Evolutionary conservation across 1,140 invertebrate species (phyloP).

Genomic region (Drosophila fuyamai): DNA sequence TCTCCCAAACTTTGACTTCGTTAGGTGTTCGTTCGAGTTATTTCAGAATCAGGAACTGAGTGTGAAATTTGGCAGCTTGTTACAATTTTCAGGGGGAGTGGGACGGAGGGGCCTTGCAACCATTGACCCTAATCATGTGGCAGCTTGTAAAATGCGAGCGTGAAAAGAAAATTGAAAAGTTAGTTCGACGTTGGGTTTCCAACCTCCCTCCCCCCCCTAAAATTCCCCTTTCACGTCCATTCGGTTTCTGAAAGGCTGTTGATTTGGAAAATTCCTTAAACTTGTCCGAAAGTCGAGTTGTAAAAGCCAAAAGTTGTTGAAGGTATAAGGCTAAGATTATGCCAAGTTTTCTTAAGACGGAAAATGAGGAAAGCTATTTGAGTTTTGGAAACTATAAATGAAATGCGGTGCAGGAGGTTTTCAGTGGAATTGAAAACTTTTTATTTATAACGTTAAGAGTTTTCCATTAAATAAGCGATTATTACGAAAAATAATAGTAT

Average conservation of each 20-base stretch:
- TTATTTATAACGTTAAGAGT: background rate
- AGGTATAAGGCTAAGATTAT: slow-evolving; percentile 14
- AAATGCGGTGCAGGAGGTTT: slow-evolving; percentile 10
- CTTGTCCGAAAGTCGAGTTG: slow-evolving; percentile 49
- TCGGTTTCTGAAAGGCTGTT: slow-evolving; percentile 62
- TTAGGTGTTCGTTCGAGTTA: slow-evolving; percentile 55
- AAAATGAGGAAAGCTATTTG: slow-evolving; percentile 42
- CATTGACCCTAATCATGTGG: slow-evolving; percentile 78
- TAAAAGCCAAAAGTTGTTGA: slow-evolving; percentile 53
- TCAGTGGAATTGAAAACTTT: background rate
- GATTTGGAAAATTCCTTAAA: slow-evolving; percentile 71
- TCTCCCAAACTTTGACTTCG: slow-evolving; percentile 52
- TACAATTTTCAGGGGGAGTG: slow-evolving; percentile 27
- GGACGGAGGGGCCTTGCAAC: slow-evolving; percentile 23
- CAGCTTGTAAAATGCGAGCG: slow-evolving; percentile 77
- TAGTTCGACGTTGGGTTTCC: slow-evolving; percentile 48
- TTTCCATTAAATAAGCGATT: no score
- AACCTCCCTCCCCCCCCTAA: no score
- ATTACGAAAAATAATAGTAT: no score
- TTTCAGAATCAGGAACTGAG: slow-evolving; percentile 53
- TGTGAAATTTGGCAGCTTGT: slow-evolving; percentile 80
- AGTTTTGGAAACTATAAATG: slow-evolving; percentile 23
- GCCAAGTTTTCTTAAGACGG: slow-evolving; percentile 19
- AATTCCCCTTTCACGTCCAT: background rate
- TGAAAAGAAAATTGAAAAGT: slow-evolving; percentile 79